Conservation (phyloP, 1,140 invertebrate species). For the Aphaenogaster floridana region DNA sequence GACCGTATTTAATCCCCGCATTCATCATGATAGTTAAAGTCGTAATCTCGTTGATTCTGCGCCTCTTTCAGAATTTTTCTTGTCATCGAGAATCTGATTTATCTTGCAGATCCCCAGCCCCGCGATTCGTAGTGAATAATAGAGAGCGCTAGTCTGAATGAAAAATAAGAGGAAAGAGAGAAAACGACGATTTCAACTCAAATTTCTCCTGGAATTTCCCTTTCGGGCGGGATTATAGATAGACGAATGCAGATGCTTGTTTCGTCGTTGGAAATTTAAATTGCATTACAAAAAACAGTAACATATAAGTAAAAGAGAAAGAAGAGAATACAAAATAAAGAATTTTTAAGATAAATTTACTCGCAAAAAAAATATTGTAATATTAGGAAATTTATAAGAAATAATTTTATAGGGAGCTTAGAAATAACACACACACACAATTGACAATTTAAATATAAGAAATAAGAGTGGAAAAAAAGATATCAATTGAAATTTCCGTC, state of each 20-base stretch:
- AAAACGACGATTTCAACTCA: background rate
- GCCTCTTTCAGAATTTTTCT: slow-evolving; percentile 42
- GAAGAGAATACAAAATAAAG: background rate
- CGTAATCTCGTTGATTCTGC: slow-evolving; percentile 48
- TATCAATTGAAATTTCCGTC: slow-evolving; percentile 4
- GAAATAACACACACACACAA: background rate
- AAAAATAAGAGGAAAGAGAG: background rate
- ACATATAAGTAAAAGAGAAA: background rate
- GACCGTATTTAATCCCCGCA: slow-evolving; percentile 24
- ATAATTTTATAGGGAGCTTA: background rate
- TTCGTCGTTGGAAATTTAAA: background rate
- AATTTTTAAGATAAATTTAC: background rate
- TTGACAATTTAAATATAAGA: background rate
- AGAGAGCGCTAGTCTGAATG: background rate
- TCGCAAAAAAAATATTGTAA: background rate
- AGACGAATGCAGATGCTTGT: background rate
- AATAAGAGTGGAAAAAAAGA: background rate
- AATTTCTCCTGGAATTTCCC: background rate
- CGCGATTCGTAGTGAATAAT: slow-evolving; percentile 36
- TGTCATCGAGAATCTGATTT: slow-evolving; percentile 59
- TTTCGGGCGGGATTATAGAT: background rate
- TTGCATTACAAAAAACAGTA: background rate
- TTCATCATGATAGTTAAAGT: slow-evolving; percentile 46
- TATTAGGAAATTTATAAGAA: background rate
- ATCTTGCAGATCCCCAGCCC: slow-evolving; percentile 48